phyloP scores from a whole-genome alignment of 2,797 vertebrate genomes.

The Chromobotia macracanthus region DNA sequence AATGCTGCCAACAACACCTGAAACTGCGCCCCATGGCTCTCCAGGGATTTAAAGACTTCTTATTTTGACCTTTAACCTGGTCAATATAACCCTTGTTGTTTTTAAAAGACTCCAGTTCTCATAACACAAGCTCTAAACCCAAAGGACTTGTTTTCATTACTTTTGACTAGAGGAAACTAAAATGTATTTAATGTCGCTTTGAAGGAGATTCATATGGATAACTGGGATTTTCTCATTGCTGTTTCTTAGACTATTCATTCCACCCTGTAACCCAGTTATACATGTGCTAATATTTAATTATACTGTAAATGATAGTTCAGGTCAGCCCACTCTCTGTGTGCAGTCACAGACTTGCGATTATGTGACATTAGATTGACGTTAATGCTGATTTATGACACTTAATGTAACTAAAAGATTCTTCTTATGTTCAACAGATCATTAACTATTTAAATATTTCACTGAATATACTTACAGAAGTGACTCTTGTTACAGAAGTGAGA shows the following conservation, averaged over 20 bases:
- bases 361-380: neutral
- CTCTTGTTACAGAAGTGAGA: neutral
- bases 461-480: neutral
- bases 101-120: conserved; percentile 31
- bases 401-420: neutral
- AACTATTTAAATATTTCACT: neutral
- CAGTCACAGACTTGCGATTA: neutral
- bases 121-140: conserved; percentile 60
- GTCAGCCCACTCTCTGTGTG: neutral
- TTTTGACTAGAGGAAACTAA: conserved; percentile 52
- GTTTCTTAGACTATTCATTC: conserved; percentile 15
- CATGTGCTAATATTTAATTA: neutral
- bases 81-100: conserved; percentile 70
- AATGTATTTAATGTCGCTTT: conserved; percentile 48
- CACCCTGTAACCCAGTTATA: neutral
- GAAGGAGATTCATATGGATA: conserved; percentile 12
- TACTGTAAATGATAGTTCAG: neutral
- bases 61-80: conserved; percentile 71
- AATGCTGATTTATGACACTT: neutral
- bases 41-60: conserved; percentile 55
- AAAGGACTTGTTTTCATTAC: conserved; percentile 63
- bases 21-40: conserved; percentile 38
- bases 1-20: conserved; percentile 3
- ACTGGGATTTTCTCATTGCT: conserved; percentile 6
- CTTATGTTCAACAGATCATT: neutral